Base-by-base conservation (phyloP, 2,888 invertebrate species). In the Agrotis puta region DNA sequence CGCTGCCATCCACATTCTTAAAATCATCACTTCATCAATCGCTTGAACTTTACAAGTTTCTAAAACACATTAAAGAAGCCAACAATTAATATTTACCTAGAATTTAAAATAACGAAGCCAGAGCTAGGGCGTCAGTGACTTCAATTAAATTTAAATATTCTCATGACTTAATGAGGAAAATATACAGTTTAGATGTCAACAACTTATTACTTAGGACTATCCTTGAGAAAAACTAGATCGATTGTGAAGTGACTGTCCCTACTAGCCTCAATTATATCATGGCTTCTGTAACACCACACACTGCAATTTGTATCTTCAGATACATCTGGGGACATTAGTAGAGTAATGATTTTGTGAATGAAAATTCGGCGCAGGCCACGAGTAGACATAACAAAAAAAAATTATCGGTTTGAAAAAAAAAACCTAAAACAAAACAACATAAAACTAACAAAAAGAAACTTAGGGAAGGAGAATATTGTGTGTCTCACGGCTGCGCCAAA, bases 151-250 rank as follows among this genome's bases (percentile, higher is more conserved):
- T 71, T 72, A 66, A 79, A 79, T 79, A 74, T 70, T 64, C 39
- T 20, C 68, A 67, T 22, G 24, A 61, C 45, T 59, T 76, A 64
- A 71, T 71, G 59, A 69, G 64, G 59, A 74, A 77, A 86, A 79
- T 81, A 76, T 77, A 75, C 66, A 67, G 63, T 74, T 75, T 81
- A 74, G 82, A 84, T 83, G 77, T 81, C 77, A 77, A 81, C 84
- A 81, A 70, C 69, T 71, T 81, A 70, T 74, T 74, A 78, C 58
- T 47, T 66, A 81, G 64, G 74, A 72, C 48, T 82, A 88, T 87
- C 89, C 91, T 90, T 90, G 90, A 89, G 87, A 85, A 85, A 86
- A 90, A 87, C 88, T 89, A 87, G 89, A 89, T 85, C 87, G 76
- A 82, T 80, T 80, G 81, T 67, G 69, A 77, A 85, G 83, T 83